A percentile compares a stretch with the other conserved stretches of the same genome.
Evolutionary conservation across 2,888 invertebrate genomes (phyloP).

Genomic region (Cheilosia grossa): DNA sequence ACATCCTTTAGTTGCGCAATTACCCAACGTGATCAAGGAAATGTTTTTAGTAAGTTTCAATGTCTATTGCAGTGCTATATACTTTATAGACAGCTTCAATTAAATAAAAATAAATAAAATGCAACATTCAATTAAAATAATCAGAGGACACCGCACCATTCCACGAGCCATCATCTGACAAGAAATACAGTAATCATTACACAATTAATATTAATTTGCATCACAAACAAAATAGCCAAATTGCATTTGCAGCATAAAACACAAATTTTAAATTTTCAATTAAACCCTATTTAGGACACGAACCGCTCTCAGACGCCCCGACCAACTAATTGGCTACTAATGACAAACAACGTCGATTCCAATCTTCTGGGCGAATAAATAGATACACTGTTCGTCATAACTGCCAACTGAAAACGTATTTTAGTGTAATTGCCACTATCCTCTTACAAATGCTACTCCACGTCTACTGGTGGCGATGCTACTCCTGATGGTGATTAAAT

Average conservation of each 20-base stretch:
- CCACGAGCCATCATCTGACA: too few species aligned
- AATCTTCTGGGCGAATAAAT: constrained; percentile 56
- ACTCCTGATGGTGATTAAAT: constrained; percentile 57
- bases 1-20: too few species aligned
- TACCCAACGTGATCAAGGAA: too few species aligned
- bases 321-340: constrained; percentile 62
- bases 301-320: neutral
- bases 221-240: constrained; percentile 52
- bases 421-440: constrained; percentile 29
- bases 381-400: constrained; percentile 12
- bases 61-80: too few species aligned
- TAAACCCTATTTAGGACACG: constrained; percentile 38
- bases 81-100: too few species aligned
- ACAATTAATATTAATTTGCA: constrained; percentile 65
- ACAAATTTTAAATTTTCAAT: constrained; percentile 54
- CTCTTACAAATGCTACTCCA: neutral
- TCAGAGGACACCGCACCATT: too few species aligned
- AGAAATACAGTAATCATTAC: constrained; percentile 26
- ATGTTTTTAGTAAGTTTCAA: too few species aligned
- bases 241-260: constrained; percentile 44
- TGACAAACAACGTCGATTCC: constrained; percentile 66
- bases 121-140: too few species aligned
- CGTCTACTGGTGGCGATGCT: constrained; percentile 13
- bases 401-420: constrained; percentile 36
- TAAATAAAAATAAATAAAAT: too few species aligned